Percentiles rank a stretch among this genome's conserved stretches.
Conservation (phyloP, 2,797 vertebrate genomes). For the Ataeniobius toweri region DNA sequence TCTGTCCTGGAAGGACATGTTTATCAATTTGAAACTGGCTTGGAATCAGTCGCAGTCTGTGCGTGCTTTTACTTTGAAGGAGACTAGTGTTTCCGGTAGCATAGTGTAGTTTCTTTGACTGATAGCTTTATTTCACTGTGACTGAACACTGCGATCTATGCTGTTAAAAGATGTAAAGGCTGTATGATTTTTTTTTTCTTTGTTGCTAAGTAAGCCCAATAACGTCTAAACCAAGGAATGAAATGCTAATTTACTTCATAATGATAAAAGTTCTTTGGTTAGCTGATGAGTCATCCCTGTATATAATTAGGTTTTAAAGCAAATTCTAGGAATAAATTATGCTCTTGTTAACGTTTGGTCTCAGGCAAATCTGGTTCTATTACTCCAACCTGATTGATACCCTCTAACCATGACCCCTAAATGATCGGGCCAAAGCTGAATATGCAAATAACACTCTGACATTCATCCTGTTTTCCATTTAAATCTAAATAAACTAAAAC, state of each 20-base stretch:
- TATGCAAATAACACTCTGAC: conserved; percentile 47
- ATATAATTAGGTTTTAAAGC: conserved; percentile 17
- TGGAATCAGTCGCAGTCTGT: neutral
- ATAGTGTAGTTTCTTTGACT: neutral
- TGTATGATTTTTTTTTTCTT: neutral
- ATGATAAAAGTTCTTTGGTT: conserved; percentile 8
- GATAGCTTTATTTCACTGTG: neutral
- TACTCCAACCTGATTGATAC: conserved; percentile 33
- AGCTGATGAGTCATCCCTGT: conserved; percentile 27
- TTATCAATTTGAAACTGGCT: neutral
- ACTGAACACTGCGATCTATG: neutral
- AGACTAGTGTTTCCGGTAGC: conserved; percentile 5
- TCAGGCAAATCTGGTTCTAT: conserved; percentile 10
- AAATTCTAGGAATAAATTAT: conserved; percentile 46
- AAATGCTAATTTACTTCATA: conserved; percentile 19
- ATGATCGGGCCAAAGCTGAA: conserved; percentile 28
- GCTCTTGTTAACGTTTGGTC: conserved; percentile 37
- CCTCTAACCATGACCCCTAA: conserved; percentile 28
- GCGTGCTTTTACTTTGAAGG: conserved; percentile 56
- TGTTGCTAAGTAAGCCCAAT: neutral
- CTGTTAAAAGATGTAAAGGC: neutral
- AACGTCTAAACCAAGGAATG: conserved; percentile 6
- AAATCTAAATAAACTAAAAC: conserved; percentile 45
- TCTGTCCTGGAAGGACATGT: neutral
- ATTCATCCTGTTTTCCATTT: conserved; percentile 34